Evolutionary conservation across 1,140 invertebrate genomes (phyloP).

Genomic region (Drosophila ogumai): DNA sequence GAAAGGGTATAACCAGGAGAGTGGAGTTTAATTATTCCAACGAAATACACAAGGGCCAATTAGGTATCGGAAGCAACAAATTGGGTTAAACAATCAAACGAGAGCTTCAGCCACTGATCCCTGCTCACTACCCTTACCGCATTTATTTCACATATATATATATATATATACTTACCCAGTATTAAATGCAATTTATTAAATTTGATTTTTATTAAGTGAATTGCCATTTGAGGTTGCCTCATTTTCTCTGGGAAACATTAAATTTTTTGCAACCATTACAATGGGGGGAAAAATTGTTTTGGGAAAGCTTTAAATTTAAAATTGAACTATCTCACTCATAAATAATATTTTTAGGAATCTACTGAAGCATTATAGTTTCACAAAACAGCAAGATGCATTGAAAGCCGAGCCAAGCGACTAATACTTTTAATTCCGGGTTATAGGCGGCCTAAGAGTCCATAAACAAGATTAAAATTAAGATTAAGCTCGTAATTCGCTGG

Average conservation of each 20-base stretch:
- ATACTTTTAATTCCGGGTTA: background rate
- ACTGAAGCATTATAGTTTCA: too few species aligned
- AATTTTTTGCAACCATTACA: conserved; percentile 31
- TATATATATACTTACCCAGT: conserved; percentile 52
- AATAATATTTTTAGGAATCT: too few species aligned
- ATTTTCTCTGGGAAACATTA: conserved; percentile 35
- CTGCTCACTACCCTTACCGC: conserved; percentile 6
- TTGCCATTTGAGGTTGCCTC: conserved; percentile 41
- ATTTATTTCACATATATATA: conserved; percentile 43
- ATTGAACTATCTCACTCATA: too few species aligned
- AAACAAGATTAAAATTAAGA: background rate
- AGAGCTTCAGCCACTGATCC: conserved; percentile 52
- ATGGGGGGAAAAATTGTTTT: background rate
- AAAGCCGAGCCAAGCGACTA: background rate
- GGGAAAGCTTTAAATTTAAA: too few species aligned
- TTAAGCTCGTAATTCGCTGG: background rate
- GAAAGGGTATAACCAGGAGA: conserved; percentile 23
- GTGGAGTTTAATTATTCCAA: conserved; percentile 73
- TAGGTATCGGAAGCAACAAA: conserved; percentile 60
- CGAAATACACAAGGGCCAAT: conserved; percentile 66
- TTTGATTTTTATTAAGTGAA: conserved; percentile 72
- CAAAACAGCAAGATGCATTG: too few species aligned
- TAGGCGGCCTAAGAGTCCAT: background rate
- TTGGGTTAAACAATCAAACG: conserved; percentile 68
- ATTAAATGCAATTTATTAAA: conserved; percentile 75